Evolutionary conservation across 1,140 invertebrate genomes (phyloP).

Genomic region (Lordiphosa mommai): DNA sequence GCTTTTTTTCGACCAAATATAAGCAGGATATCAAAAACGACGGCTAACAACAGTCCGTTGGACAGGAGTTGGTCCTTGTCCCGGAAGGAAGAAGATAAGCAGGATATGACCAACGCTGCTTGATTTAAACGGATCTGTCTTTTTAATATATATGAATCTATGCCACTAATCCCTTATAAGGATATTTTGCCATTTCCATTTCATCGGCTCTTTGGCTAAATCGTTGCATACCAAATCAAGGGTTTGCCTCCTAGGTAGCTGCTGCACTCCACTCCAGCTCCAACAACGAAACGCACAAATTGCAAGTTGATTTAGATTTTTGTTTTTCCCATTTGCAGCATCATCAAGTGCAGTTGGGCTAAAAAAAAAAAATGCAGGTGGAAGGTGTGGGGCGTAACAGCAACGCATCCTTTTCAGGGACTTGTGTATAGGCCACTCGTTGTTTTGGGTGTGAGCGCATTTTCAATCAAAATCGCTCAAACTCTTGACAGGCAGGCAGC

Average conservation of each 20-base stretch:
- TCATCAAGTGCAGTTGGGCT: constrained; percentile 16
- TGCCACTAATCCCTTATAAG: too few species aligned
- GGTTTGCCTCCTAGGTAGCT: background rate
- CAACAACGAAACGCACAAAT: constrained; percentile 50
- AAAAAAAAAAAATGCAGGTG: constrained; percentile 9
- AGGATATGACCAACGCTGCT: too few species aligned
- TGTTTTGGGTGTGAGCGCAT: constrained; percentile 39
- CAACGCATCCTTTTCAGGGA: constrained; percentile 30
- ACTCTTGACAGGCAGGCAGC: constrained; percentile 38
- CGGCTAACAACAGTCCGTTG: too few species aligned
- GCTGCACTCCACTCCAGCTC: background rate
- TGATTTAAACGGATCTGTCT: too few species aligned
- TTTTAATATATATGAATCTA: too few species aligned
- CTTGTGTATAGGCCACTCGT: background rate
- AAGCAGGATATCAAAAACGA: too few species aligned
- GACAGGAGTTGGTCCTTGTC: too few species aligned
- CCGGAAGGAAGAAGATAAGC: too few species aligned
- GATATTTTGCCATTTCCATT: too few species aligned
- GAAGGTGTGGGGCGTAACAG: background rate
- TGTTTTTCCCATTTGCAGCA: constrained; percentile 26
- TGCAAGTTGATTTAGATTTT: constrained; percentile 40
- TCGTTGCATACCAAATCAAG: background rate
- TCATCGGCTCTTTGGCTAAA: too few species aligned
- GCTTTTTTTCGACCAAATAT: too few species aligned
- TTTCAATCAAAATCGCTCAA: constrained; percentile 76